These are phyloP conservation scores for Hartigia nigra DNA, from an alignment of 2,888 invertebrate species.

Conservation along the genomic window DNA sequence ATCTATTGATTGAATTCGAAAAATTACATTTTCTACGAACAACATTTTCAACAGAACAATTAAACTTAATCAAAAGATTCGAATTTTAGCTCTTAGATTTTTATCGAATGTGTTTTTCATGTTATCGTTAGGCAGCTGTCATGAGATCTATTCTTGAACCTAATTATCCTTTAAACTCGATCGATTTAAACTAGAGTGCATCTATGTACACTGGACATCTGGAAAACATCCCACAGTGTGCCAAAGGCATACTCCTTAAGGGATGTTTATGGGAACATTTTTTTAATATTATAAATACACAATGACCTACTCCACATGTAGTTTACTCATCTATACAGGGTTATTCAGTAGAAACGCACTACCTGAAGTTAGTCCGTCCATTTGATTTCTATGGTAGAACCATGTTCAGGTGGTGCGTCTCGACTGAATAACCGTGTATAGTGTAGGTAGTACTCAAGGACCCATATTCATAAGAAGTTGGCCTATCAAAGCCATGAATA, in stretches of 20 bases:
- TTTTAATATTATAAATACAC: neutral
- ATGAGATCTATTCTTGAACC: neutral
- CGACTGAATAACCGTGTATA: too few relatives aligned
- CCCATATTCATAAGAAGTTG: neutral
- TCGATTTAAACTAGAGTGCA: neutral
- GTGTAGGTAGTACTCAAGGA: neutral
- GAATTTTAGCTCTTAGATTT: neutral
- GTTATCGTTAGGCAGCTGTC: neutral
- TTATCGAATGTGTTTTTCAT: neutral
- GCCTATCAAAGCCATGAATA: neutral
- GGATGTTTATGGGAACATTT: neutral
- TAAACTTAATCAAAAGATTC: neutral
- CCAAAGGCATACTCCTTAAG: neutral
- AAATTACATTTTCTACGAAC: neutral
- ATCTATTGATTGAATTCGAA: neutral
- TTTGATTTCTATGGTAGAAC: too few relatives aligned
- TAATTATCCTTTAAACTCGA: neutral
- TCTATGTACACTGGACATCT: neutral
- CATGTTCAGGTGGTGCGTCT: too few relatives aligned
- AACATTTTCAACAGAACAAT: neutral
- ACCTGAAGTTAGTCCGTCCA: too few relatives aligned
- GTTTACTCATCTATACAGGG: neutral
- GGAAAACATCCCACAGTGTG: too few relatives aligned
- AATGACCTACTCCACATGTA: neutral
- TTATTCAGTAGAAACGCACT: too few relatives aligned